Evolutionary conservation across 2,113 vertebrate genomes (phyloP), one percentile per base, ranked within the genome.

Genomic region (Gasterosteus aculeatus): DNA sequence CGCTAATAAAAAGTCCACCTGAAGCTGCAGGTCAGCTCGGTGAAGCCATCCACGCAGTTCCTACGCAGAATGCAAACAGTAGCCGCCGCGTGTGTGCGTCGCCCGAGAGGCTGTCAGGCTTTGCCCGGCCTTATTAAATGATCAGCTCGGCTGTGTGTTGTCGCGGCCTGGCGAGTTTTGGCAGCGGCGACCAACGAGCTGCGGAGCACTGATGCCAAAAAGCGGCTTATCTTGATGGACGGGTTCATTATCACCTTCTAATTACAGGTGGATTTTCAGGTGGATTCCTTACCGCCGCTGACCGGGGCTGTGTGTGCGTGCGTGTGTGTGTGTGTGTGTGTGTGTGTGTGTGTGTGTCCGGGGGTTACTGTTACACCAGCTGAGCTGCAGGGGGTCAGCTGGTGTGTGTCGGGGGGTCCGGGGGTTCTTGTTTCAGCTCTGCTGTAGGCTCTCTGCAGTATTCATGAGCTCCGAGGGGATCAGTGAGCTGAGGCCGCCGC

Each of bases 221-320:
- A 85, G 83, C 11, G 77, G 80, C 91, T 95, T 90, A 87, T 88
- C 92, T 93, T 95, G 94, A 96, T 93, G 90, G 94, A 95, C 88
- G 87, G 85, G 84, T 94, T 96, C 92, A 93, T 96, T 96, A 94
- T 94, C 92, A 93, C 92, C 94, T 95, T 93, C 94, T 96, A 95
- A 96, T 95, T 95, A 95, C 93, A 94, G 92, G 85, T 94, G 93
- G 88, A 95, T 94, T 95, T 97, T 93, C 92, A 95, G 93, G 93
- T 95, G 92, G 90, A 93, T 95, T 94, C 90, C 93, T 94, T 94
- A 91, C 78, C 85, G 94, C 93, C 73, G 85, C 91, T 93, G 94
- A 91, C 88, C 38, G 26, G 75, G 59, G 75, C 63, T 80, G 83
- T 81, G 73, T 81, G 56, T 57, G 64, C 53, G 65, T 47, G 39